Conservation (phyloP, 2,888 invertebrate genomes). For the Drosophila ezoana region DNA sequence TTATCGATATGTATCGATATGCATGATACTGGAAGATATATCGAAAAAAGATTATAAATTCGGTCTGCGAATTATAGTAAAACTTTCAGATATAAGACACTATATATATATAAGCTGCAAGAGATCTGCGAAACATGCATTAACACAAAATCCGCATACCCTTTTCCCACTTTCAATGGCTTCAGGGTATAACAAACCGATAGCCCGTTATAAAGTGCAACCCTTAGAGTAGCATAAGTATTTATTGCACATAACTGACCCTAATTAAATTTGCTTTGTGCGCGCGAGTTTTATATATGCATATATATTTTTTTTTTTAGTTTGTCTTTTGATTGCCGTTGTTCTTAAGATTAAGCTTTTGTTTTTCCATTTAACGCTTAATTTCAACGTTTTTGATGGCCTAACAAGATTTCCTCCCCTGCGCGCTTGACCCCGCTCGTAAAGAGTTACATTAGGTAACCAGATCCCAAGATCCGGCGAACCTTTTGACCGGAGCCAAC, state of each 20-base stretch:
- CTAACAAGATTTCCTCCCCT: conserved; percentile 60
- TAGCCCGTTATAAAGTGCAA: conserved; percentile 42
- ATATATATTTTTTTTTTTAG: conserved; percentile 60
- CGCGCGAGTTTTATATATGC: background rate
- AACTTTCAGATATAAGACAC: too few relatives aligned
- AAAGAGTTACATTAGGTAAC: conserved; percentile 42
- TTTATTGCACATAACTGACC: conserved; percentile 52
- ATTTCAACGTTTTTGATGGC: conserved; percentile 77
- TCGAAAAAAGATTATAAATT: too few relatives aligned
- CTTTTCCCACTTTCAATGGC: too few relatives aligned
- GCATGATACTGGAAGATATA: too few relatives aligned
- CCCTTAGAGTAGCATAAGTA: conserved; percentile 20
- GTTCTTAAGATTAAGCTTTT: conserved; percentile 76
- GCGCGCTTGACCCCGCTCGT: conserved; percentile 59
- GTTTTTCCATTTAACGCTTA: conserved; percentile 79
- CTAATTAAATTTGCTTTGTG: conserved; percentile 76
- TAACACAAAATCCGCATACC: too few relatives aligned
- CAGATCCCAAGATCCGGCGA: conserved; percentile 20
- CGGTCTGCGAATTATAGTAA: too few relatives aligned
- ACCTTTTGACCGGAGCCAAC: conserved; percentile 55
- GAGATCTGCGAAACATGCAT: too few relatives aligned
- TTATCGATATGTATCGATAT: too few relatives aligned
- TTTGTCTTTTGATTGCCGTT: conserved; percentile 72
- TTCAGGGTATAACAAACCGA: conserved; percentile 1
- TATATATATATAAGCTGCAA: too few relatives aligned